Conservation (phyloP, 2,113 vertebrate genomes). For the Lophius piscatorius region DNA sequence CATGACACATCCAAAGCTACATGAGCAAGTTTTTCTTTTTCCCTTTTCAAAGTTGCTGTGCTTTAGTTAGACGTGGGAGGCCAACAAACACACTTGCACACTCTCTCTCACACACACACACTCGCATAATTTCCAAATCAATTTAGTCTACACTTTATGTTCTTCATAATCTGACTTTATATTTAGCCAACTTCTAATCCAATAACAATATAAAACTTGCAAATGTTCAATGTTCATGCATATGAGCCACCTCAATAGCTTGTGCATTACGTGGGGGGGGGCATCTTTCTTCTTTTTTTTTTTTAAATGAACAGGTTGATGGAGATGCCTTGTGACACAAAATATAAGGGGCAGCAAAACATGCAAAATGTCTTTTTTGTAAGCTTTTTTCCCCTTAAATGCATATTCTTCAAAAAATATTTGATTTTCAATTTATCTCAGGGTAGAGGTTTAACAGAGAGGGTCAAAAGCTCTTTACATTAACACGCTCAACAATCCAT, state of each 20-base stretch:
- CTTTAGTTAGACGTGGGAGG: conserved; percentile 38
- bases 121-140: conserved; percentile 38
- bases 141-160: conserved; percentile 47
- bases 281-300: conserved; percentile 8
- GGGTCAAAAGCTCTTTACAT: conserved; percentile 33
- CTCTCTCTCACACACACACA: background rate
- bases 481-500: conserved; percentile 56
- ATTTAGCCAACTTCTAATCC: conserved; percentile 34
- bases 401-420: conserved; percentile 48
- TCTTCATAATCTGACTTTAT: conserved; percentile 37
- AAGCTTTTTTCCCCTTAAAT: conserved; percentile 38
- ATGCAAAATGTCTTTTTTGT: conserved; percentile 57
- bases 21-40: conserved; percentile 45
- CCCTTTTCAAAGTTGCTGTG: conserved; percentile 58
- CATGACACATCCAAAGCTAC: conserved; percentile 45
- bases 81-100: conserved; percentile 1
- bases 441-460: conserved; percentile 15
- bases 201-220: conserved; percentile 48
- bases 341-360: conserved; percentile 58
- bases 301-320: conserved; percentile 43
- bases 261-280: conserved; percentile 36
- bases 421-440: conserved; percentile 37
- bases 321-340: conserved; percentile 54
- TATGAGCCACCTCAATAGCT: conserved; percentile 44
- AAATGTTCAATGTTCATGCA: conserved; percentile 68